A percentile compares a stretch with the other conserved stretches of the same genome.
phyloP scores from a whole-genome alignment of 2,888 invertebrate genomes.

The Helicoverpa assulta region DNA sequence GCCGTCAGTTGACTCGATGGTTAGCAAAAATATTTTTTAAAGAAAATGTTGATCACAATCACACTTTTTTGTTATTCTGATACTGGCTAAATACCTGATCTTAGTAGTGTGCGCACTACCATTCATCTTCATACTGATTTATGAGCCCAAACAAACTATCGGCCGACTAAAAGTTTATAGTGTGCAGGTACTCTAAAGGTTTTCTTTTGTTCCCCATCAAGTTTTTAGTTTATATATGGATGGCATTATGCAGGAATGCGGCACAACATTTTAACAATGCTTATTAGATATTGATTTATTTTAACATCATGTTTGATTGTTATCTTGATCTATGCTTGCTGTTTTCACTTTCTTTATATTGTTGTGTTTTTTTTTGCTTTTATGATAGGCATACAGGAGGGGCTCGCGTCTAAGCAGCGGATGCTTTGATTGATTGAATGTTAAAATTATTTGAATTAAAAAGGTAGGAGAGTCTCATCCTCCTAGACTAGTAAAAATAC shows the following conservation, averaged over 20 bases:
- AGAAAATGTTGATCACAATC: no score
- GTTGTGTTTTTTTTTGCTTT: neutral
- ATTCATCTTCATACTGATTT: no score
- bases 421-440: neutral
- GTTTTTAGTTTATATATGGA: slow-evolving; percentile 38
- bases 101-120: no score
- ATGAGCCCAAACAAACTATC: no score
- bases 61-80: no score
- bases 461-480: neutral
- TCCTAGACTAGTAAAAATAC: no score
- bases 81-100: no score
- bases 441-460: neutral
- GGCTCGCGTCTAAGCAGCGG: neutral
- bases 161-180: no score
- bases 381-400: neutral
- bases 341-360: slow-evolving; percentile 38
- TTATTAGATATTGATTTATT: slow-evolving; percentile 45
- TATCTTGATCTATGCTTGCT: slow-evolving; percentile 11
- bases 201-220: slow-evolving; percentile 37
- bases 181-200: neutral
- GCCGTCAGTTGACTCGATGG: no score
- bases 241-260: slow-evolving; percentile 54
- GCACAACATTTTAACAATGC: slow-evolving; percentile 42
- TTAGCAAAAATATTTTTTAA: no score
- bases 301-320: slow-evolving; percentile 26